Base-by-base conservation (phyloP, 2,888 invertebrate genomes). In the Drosophila koepferae region DNA sequence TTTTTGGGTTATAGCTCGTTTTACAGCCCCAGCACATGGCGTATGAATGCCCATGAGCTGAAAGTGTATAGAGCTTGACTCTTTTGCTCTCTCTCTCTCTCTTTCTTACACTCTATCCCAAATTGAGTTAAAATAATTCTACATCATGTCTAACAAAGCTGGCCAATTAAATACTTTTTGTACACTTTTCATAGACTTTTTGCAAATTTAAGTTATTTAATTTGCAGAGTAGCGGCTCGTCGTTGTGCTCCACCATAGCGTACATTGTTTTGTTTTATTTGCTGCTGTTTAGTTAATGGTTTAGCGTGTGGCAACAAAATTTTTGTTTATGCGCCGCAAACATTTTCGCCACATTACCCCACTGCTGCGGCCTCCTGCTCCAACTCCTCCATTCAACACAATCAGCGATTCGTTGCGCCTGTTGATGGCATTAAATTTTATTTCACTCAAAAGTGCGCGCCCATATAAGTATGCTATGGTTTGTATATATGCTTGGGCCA, bases 311-410 rank as follows among this genome's bases (percentile, higher is more conserved):
- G 90, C 80, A 90, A 89, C 83, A 82, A 80, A 86, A 86, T 86
- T 90, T 90, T 90, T 86, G 89, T 86, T 86, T 90, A 86, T 86
- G 87, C 89, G 87, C 87, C 88, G 89, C 90, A 89, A 90, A 86
- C 90, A 86, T 90, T 81, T 89, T 70, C 59, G 67, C 79, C 88
- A 74, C 80, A 79, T 74, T 51, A 12, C 41, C 48, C 49, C 51
- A 34, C 14, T n/a, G 18, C 48, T 59, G 7, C 38, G 14, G 1
- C 28, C 34, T 7, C 18, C 55, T 54, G 31, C 48, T 4, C 31
- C 20, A 1, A n/a, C 23, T 6, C 9, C 55, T 51, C 18, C 48
- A 9, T n/a, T n/a, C 7, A 10, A 6, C 10, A 23, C 18, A 3
- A 36, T 43, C 54, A 38, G 38, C 31, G 7, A 51, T 36, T 34